Evolutionary conservation across 64 coral and sea anemone species (phyloP).

Genomic region (Porites lutea): DNA sequence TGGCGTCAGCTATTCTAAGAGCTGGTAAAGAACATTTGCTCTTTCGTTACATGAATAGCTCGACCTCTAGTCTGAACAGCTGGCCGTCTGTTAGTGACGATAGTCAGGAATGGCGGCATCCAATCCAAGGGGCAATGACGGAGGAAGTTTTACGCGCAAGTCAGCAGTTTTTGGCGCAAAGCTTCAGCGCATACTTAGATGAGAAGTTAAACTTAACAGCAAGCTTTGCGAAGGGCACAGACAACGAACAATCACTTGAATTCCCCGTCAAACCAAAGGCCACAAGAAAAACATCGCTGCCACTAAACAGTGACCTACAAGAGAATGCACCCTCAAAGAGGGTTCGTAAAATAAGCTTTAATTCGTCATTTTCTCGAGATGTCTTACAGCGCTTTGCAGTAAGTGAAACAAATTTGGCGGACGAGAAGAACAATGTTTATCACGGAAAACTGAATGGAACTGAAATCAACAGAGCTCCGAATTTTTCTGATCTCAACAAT

Average conservation of each 20-base stretch:
- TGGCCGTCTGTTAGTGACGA: slow-evolving; percentile 61
- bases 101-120: background rate
- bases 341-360: slow-evolving; percentile 66
- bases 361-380: slow-evolving; percentile 79
- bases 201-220: slow-evolving; percentile 79
- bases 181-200: slow-evolving; percentile 58
- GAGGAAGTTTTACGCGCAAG: slow-evolving; percentile 87
- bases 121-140: slow-evolving; percentile 46
- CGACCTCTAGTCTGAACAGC: slow-evolving; percentile 66
- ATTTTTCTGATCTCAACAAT: slow-evolving; percentile 83
- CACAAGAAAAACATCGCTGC: slow-evolving; percentile 55
- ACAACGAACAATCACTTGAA: slow-evolving; percentile 7
- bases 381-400: slow-evolving; percentile 79
- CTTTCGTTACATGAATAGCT: slow-evolving; percentile 70
- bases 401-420: slow-evolving; percentile 81
- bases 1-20: slow-evolving; percentile 83
- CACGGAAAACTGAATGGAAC: background rate
- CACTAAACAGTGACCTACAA: background rate
- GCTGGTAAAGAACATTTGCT: slow-evolving; percentile 85
- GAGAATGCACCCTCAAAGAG: background rate
- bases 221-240: slow-evolving; percentile 36
- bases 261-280: background rate
- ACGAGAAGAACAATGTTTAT: background rate
- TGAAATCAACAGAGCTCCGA: slow-evolving; percentile 59
- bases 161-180: slow-evolving; percentile 67